A percentile compares a stretch with the other conserved stretches of the same genome.
These are phyloP conservation scores for Sussaba pulchella DNA, from an alignment of 2,888 invertebrate species.

Conservation along the genomic window DNA sequence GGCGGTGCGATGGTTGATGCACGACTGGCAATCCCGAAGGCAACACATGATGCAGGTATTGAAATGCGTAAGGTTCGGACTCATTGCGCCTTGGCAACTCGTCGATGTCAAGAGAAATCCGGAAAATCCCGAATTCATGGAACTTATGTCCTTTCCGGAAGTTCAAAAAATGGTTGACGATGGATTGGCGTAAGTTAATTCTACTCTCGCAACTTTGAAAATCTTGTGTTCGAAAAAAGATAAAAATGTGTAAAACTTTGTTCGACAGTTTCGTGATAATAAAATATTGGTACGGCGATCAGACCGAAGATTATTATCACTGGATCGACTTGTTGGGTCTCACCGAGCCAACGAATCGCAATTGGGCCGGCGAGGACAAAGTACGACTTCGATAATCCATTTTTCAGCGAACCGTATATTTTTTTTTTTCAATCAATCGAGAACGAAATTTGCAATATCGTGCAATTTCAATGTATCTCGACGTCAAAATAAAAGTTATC, in stretches of 20 bases:
- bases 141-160: slow-evolving; percentile 88
- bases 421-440: too few relatives aligned
- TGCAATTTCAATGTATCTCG: too few relatives aligned
- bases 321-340: slow-evolving; percentile 90
- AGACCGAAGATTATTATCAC: slow-evolving; percentile 89
- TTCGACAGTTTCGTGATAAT: slow-evolving; percentile 88
- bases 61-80: slow-evolving; percentile 91
- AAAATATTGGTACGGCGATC: slow-evolving; percentile 91
- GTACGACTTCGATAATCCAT: slow-evolving; percentile 69
- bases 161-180: slow-evolving; percentile 93
- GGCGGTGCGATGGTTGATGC: slow-evolving; percentile 91
- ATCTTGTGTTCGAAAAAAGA: too few relatives aligned
- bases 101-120: slow-evolving; percentile 91
- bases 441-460: too few relatives aligned
- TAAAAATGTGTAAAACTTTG: too few relatives aligned
- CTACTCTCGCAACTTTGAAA: neutral
- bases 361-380: slow-evolving; percentile 89
- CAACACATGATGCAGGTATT: slow-evolving; percentile 87
- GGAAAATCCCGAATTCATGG: slow-evolving; percentile 90
- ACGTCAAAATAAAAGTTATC: too few relatives aligned
- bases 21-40: slow-evolving; percentile 88
- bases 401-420: too few relatives aligned
- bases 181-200: slow-evolving; percentile 90
- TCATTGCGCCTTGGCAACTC: slow-evolving; percentile 92
- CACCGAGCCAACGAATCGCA: slow-evolving; percentile 89